Evolutionary conservation across 2,797 vertebrate genomes (phyloP), one percentile per base, ranked within the genome.

Genomic region (Sebastes variabilis): DNA sequence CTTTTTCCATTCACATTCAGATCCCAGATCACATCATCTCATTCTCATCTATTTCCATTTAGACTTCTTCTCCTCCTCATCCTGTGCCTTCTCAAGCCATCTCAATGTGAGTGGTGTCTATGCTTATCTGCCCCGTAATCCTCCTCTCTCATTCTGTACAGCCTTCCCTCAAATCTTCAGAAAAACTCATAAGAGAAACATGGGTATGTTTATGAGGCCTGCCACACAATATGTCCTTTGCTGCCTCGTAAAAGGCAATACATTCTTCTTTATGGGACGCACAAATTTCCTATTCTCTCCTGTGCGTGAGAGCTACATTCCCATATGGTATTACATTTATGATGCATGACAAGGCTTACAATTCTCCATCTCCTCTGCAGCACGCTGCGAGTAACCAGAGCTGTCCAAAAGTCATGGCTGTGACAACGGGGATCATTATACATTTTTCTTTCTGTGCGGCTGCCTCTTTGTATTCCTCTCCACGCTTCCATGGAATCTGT

Each of bases 321-420:
- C 86, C 87, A 77, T 86, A 81, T 81, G 89, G 86, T 78, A 83
- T 91, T 90, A 78, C 92, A 92, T 93, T 93, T 89, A 91, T 91
- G 91, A 93, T 89, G 88, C 89, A 91, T 92, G 88, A 90, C 89
- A 88, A 76, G 84, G 24, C 88, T 87, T 68, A 76, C 85, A 74
- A 68, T 92, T 87, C 91, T 91, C 88, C 87, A 87, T 92, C 67
- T 88, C 75, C 75, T 87, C 73, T 66, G 86, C 87, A 84, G 85
- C 80, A 62, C 72, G 54, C 71, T 76, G 68, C 34, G 34, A 84
- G 86, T 86, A 92, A 89, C 84, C 87, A 70, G 79, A 88, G 87
- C 87, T 91, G 90, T 89, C 92, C 90, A 90, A 81, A 92, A 91
- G 89, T 91, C 90, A 87, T 66, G 81, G 76, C 88, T 87, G 86